Evolutionary conservation across 2,797 vertebrate genomes (phyloP).

Genomic region (Erethizon dorsatum): DNA sequence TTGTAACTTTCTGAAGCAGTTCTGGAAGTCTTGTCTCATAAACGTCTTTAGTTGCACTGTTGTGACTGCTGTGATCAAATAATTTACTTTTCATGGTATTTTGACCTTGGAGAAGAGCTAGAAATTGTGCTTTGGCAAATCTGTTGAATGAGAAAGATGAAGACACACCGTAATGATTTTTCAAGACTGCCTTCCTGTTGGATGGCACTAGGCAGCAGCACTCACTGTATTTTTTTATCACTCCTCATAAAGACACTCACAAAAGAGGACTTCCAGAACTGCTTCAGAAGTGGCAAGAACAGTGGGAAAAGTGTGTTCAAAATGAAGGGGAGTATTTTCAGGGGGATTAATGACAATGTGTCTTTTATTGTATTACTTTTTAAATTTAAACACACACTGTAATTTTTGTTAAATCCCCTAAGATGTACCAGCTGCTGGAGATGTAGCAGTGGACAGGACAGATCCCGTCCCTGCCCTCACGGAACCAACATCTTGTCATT

Average conservation of each 20-base stretch:
- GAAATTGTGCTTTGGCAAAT: background rate
- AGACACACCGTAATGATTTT: background rate
- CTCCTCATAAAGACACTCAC: background rate
- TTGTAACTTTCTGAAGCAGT: background rate
- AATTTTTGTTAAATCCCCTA: background rate
- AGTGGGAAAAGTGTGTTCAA: background rate
- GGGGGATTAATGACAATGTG: background rate
- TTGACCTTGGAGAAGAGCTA: background rate
- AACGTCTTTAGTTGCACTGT: background rate
- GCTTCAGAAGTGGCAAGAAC: background rate
- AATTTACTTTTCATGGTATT: background rate
- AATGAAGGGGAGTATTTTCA: background rate
- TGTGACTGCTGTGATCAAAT: background rate
- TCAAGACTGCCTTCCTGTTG: background rate
- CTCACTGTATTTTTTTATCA: background rate
- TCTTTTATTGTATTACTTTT: background rate
- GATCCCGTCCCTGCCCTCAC: background rate
- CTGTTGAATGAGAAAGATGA: background rate
- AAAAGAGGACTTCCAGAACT: background rate
- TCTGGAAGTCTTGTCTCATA: background rate
- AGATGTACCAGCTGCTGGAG: background rate
- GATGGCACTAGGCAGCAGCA: background rate
- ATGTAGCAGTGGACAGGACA: no score
- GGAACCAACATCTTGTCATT: rapidly evolving
- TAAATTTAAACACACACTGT: background rate